A percentile compares a stretch with the other conserved stretches of the same genome.
Evolutionary conservation across 2,113 vertebrate genomes (phyloP).

Genomic region (Scopus umbretta): DNA sequence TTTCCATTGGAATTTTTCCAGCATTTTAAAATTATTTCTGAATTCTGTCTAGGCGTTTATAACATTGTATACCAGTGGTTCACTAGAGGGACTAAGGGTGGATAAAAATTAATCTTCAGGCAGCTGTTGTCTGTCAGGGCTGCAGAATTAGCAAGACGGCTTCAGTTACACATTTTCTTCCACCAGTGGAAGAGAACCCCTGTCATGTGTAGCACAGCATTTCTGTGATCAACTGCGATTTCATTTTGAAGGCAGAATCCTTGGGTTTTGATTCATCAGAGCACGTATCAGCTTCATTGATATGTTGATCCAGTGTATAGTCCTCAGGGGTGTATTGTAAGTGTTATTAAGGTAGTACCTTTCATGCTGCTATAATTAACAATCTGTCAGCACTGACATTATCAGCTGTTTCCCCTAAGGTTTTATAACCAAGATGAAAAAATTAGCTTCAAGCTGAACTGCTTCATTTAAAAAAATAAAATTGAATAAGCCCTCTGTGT

Average conservation of each 20-base stretch:
- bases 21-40: background rate
- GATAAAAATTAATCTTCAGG: background rate
- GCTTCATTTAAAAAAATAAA: background rate
- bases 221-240: background rate
- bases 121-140: background rate
- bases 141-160: background rate
- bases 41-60: background rate
- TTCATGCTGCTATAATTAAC: slow-evolving; percentile 12
- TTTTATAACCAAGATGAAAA: background rate
- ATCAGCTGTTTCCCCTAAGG: slow-evolving; percentile 23
- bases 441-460: background rate
- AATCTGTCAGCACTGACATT: slow-evolving; percentile 18
- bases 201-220: background rate
- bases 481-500: background rate
- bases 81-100: background rate
- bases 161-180: background rate
- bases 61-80: background rate
- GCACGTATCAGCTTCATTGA: background rate
- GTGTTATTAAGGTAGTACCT: background rate
- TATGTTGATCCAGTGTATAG: background rate
- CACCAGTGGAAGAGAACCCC: background rate
- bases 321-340: background rate
- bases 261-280: background rate
- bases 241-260: background rate
- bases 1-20: background rate